Evolutionary conservation across 2,888 invertebrate species (phyloP), one percentile per base, ranked within the genome.

Genomic region (Sarcophaga variegata): DNA sequence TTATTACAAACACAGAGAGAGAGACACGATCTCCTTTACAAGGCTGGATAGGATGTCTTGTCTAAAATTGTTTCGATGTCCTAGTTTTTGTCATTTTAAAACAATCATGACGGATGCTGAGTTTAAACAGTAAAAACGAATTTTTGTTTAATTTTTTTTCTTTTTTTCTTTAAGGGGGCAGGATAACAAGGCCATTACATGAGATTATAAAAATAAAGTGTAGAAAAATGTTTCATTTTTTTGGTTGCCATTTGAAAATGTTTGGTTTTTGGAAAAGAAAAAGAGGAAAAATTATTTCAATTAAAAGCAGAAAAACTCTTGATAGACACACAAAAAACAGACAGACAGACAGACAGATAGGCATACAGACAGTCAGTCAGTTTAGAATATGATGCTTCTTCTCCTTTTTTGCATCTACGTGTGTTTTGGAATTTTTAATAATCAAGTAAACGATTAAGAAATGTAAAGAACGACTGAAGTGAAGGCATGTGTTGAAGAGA

Each of bases 151-250:
- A 54, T 2, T 54, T 54, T 54, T 54, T 2, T 17, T 17, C 20
- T 37, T 10, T 0, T 22, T 37, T 8, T 8, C 2, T 37, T 37
- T 37, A 0, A 10, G 8, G 54, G 54, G 54, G 17, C 54, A 22
- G 10, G 20, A 59, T 70, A 82, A 76, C 70, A 64, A 82, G 63
- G 59, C 70, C 60, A 74, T 69, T 63, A 70, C 54, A 63, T 75
- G 62, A 20, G 66, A 75, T 75, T 54, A 75, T 62, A 37, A 63
- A 63, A 62, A 59, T 59, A 59, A 17, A 59, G 59, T 37, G 37
- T 37, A 37, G 37, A 14, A 54, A 54, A 54, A 54, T 54, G 54
- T 54, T 54, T 17, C 14, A 17, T 54, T 54, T 54, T 49, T 14
- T 54, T 54, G 54, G 49, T 49, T 49, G 14, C 49, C 49, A 49